Conservation (phyloP, 2,888 invertebrate species). For the Vesta saturnalis region DNA sequence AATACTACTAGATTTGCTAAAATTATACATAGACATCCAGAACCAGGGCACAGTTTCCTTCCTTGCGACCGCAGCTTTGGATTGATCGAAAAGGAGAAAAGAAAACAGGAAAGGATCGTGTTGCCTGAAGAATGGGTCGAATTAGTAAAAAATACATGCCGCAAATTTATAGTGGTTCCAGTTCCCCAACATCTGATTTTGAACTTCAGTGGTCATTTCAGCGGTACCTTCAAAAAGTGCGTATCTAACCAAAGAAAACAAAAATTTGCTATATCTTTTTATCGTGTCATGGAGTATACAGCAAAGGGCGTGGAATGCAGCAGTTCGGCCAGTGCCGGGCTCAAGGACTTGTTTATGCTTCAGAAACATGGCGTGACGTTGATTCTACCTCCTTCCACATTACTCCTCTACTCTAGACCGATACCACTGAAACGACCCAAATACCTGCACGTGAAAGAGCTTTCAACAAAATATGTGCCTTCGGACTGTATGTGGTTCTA, state of each 20-base stretch:
- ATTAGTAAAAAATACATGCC: no score
- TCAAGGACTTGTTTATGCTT: no score
- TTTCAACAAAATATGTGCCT: slow-evolving; percentile 30
- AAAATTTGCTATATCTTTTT: no score
- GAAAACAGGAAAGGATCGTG: slow-evolving; percentile 33
- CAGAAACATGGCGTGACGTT: slow-evolving; percentile 36
- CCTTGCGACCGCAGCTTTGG: no score
- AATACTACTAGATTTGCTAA: slow-evolving; percentile 26
- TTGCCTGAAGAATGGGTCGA: slow-evolving; percentile 38
- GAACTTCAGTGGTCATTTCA: slow-evolving; percentile 31
- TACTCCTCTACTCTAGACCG: no score
- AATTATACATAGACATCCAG: slow-evolving; percentile 30
- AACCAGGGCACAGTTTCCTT: slow-evolving; percentile 34
- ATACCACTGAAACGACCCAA: no score
- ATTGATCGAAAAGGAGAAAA: no score
- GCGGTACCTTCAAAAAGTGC: slow-evolving; percentile 23
- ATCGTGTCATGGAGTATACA: slow-evolving; percentile 34
- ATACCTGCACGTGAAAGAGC: no score
- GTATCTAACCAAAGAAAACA: slow-evolving; percentile 18
- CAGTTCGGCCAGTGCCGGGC: slow-evolving; percentile 34
- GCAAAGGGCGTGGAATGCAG: slow-evolving; percentile 36
- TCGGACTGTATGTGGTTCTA: no score
- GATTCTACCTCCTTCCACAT: slow-evolving; percentile 33
- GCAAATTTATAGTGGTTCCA: no score
- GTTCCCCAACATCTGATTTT: no score